Evolutionary conservation across 2,888 invertebrate genomes (phyloP).

Genomic region (Mimumesa dahlbomi): DNA sequence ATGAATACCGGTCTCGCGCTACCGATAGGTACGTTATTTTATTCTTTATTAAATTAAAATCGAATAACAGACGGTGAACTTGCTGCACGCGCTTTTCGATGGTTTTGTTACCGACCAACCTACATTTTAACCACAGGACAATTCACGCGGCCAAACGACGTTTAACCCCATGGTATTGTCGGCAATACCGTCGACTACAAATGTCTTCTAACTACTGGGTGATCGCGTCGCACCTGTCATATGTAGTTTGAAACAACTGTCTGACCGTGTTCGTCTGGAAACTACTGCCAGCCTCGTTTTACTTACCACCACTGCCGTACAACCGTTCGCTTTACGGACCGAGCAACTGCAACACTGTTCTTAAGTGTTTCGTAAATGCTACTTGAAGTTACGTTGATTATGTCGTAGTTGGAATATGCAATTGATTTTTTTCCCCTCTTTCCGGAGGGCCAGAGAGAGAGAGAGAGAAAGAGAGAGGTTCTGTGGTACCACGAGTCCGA

Average conservation of each 20-base stretch:
- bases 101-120: background rate
- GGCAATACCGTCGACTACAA: background rate
- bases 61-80: too few relatives aligned
- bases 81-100: too few relatives aligned
- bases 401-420: too few relatives aligned
- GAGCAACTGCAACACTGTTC: background rate
- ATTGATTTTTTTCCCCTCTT: too few relatives aligned
- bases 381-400: too few relatives aligned
- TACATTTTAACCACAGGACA: background rate
- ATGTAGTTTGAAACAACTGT: background rate
- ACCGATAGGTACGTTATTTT: too few relatives aligned
- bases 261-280: background rate
- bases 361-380: slow-evolving; percentile 1
- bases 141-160: too few relatives aligned
- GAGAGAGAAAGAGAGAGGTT: too few relatives aligned
- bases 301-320: background rate
- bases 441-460: too few relatives aligned
- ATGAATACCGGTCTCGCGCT: too few relatives aligned
- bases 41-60: too few relatives aligned
- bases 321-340: background rate
- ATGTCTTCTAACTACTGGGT: background rate
- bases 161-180: too few relatives aligned
- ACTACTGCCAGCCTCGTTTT: slow-evolving; percentile 6
- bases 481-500: background rate
- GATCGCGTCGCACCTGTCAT: slow-evolving; percentile 9